Evolutionary conservation across 2,888 invertebrate genomes (phyloP).

Genomic region (Papilio gigon): DNA sequence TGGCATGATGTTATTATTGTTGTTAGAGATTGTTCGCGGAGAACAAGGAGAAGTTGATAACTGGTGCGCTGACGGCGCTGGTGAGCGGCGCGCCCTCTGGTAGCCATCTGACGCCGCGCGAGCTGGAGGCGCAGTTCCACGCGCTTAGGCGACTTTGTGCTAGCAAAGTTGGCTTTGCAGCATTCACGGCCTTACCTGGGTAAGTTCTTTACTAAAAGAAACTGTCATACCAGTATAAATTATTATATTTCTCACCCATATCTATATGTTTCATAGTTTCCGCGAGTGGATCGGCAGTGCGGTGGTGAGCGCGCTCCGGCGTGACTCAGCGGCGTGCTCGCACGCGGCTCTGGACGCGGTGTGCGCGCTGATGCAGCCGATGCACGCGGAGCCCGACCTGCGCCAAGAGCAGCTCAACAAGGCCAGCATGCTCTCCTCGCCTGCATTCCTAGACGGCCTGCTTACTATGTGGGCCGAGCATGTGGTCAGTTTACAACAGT

Average conservation of each 20-base stretch:
- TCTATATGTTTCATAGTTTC: no score
- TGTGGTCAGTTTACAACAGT: slow-evolving; percentile 85
- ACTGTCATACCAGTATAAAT: no score
- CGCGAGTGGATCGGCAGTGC: slow-evolving; percentile 97
- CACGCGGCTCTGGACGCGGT: slow-evolving; percentile 99
- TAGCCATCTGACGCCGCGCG: slow-evolving; percentile 84
- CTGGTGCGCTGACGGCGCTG: slow-evolving; percentile 93
- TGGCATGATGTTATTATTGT: slow-evolving; percentile 25
- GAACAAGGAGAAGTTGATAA: slow-evolving; percentile 98
- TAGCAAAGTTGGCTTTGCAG: slow-evolving; percentile 98
- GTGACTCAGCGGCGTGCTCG: slow-evolving; percentile 94
- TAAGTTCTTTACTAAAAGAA: slow-evolving; percentile 66
- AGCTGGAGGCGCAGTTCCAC: slow-evolving; percentile 97
- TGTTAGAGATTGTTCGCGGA: slow-evolving; percentile 96
- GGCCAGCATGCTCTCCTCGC: slow-evolving; percentile 94
- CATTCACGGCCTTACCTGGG: slow-evolving; percentile 95
- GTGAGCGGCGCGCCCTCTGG: slow-evolving; percentile 63
- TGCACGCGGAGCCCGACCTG: slow-evolving; percentile 97
- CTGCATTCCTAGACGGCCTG: slow-evolving; percentile 94
- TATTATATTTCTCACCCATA: no score
- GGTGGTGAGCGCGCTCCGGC: slow-evolving; percentile 94
- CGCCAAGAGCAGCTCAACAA: slow-evolving; percentile 99
- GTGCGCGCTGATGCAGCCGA: slow-evolving; percentile 99
- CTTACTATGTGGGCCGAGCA: slow-evolving; percentile 97
- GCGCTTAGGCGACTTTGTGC: slow-evolving; percentile 96